These are phyloP conservation scores for Microtus montanus DNA, from an alignment of 2,113 vertebrate species.

Conservation along the genomic window DNA sequence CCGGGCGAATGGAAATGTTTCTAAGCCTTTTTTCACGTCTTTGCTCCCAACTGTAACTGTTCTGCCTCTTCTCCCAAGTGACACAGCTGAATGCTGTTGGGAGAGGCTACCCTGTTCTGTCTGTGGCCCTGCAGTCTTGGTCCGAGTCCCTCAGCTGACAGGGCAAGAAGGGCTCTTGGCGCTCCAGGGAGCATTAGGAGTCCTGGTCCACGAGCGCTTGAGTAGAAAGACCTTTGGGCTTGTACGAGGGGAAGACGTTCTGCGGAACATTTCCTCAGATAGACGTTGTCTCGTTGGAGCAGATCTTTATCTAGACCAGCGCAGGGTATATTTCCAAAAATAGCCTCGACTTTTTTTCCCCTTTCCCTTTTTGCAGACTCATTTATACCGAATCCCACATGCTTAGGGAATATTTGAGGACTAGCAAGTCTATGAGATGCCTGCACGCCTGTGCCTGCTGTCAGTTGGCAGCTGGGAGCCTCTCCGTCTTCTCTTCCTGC, in stretches of 20 bases:
- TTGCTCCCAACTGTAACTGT: neutral
- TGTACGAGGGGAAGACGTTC: neutral
- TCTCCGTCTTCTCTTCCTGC: neutral
- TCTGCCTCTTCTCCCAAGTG: neutral
- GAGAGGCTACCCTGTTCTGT: neutral
- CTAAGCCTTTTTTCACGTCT: neutral
- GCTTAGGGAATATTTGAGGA: neutral
- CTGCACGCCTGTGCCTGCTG: rapidly evolving
- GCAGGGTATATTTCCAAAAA: neutral
- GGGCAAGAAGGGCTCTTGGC: neutral
- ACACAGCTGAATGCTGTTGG: neutral
- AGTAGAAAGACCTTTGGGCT: neutral
- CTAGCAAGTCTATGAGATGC: neutral
- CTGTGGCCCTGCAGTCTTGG: neutral
- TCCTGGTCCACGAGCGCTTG: neutral
- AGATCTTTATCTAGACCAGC: constrained; percentile 6
- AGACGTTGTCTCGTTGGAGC: neutral
- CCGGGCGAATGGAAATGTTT: neutral
- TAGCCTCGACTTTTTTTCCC: neutral
- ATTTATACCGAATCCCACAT: neutral
- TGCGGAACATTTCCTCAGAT: neutral
- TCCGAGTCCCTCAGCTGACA: neutral
- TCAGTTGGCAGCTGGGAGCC: neutral
- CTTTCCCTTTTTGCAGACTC: neutral
- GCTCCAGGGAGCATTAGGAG: neutral